Base-by-base conservation (phyloP, 2,797 vertebrate species). In the Sitta carolinensis region DNA sequence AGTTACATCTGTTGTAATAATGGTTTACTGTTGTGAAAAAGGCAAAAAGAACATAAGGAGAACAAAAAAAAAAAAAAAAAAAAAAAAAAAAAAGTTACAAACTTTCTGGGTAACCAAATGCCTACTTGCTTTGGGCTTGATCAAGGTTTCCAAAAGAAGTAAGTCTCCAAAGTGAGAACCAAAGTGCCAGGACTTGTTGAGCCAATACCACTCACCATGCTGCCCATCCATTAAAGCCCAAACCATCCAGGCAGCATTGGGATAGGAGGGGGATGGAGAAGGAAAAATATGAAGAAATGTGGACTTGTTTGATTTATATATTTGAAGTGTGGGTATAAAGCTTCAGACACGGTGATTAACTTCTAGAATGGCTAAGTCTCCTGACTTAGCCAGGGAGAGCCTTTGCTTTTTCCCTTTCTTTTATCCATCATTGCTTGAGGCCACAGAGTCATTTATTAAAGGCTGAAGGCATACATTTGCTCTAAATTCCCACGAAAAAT, bases 351-450 rank as follows among this genome's bases (percentile, higher is more conserved):
- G 1, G 81, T 93, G 82, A 93, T 96, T 94, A 94, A 93, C 75
- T 92, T 84, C 68, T 87, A 48, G 77, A 48, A 93, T 89, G 43
- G 43, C 68, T 76, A 62, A 89, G 36, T 78, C 87, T 69, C 29
- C 48, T 55, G 77, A 63, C 62, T 75, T 78, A 89, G 27, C 63
- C 83, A 77, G 38, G 11, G 47, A 92, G 57, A 67, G 69, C 20
- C 82, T 95, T 93, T 45, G 16, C 57, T 89, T 90, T 94, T 90
- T 38, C 25, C 36, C 50, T 45, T 67, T 40, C 85, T 63, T 95
- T 92, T 88, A 91, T 94, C 94, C 61, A 21, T 95, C 77, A 67
- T 88, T 75, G 91, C 95, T 94, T 61, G 74, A 87, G 96, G 95
- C 94, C 81, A 67, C 0, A 1, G 10, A 2, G 64, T 96, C 68